Base-by-base conservation (phyloP, 1,140 invertebrate genomes). In the Polypedilum vanderplanki region DNA sequence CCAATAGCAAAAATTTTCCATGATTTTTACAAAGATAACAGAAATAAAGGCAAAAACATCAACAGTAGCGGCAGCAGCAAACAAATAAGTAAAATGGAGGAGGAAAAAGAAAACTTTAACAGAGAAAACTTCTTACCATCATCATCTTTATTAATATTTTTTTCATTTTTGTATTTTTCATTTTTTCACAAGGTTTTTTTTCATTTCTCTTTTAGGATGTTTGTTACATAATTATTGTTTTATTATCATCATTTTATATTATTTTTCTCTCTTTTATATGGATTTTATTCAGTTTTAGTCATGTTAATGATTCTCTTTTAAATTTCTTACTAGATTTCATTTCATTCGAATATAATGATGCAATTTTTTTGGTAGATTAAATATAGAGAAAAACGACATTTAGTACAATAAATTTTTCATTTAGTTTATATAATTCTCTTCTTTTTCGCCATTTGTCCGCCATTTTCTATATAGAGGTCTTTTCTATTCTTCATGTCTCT, bases 331-430 rank as follows among this genome's bases (percentile, higher is more conserved):
- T 67, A 17, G 64, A 20, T 67, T 67, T 67, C 64, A 15, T 67
- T 67, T 67, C 18, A 17, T 67, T 67, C 18, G 18, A 67, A 67
- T 67, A 67, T 67, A 67, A 67, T 67, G 64, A 67, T 67, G 64
- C 64, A 67, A 67, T 20, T 67, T 65, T 65, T 67, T 67, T n/a
- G 18, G 18, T 12, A 67, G 64, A 67, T 67, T 67, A 67, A 67
- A 67, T 67, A 67, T 20, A 67, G 64, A 67, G 64, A 67, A 67
- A 46, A 67, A 67, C 64, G 64, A 67, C 64, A 67, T 67, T 67
- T 67, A 67, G 64, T 67, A 67, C 64, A 67, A 67, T 67, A 67
- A 67, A 15, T 67, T 46, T 46, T 41, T 46, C 15, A 10, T 46
- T 46, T 15, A 46, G n/a, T n/a, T n/a, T 46, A 46, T 46, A 46